Evolutionary conservation across 2,113 vertebrate species (phyloP).

Genomic region (Panthera tigris): DNA sequence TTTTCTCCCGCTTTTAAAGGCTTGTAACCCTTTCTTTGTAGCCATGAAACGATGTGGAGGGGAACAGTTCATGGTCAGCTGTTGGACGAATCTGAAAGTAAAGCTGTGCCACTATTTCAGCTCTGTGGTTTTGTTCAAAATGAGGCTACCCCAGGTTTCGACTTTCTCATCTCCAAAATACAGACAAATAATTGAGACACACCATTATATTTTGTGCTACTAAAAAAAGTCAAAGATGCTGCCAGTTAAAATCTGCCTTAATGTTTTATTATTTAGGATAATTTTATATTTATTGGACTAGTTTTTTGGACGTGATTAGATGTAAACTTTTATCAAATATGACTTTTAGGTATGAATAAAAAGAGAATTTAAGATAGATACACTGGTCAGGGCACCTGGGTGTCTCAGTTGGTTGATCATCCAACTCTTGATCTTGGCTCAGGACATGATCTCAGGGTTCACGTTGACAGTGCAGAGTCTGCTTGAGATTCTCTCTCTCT

Average conservation of each 20-base stretch:
- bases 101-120: neutral
- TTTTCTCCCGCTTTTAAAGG: neutral
- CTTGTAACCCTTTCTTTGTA: neutral
- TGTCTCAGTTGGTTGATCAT: too few relatives aligned
- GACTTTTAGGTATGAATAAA: neutral
- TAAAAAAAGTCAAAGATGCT: neutral
- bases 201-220: neutral
- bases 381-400: neutral
- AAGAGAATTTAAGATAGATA: neutral
- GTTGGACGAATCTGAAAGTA: neutral
- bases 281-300: neutral
- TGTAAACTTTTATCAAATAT: neutral
- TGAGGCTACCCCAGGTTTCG: neutral
- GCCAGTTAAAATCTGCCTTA: neutral
- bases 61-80: neutral
- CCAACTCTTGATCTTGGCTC: too few relatives aligned
- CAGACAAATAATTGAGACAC: neutral
- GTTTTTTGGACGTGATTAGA: neutral
- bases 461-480: too few relatives aligned
- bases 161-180: neutral
- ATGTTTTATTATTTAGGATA: neutral
- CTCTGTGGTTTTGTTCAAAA: neutral
- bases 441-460: too few relatives aligned
- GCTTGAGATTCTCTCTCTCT: too few relatives aligned
- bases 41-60: accelerated